Conservation (phyloP, 2,888 invertebrate species). For the Eugnorisma glareosa region DNA sequence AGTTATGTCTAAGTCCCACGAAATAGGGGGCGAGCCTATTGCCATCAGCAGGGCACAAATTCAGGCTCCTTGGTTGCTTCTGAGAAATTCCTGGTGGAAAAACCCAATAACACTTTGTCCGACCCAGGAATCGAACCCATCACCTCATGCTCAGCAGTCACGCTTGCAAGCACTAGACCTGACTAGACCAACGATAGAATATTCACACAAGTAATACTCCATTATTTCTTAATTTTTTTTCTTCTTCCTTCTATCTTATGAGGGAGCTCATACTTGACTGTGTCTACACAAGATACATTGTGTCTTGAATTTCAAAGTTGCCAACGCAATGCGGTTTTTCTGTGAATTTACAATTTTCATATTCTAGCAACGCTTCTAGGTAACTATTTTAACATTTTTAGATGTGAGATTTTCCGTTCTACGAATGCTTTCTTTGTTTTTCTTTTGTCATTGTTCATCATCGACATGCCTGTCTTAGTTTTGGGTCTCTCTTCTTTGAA, state of each 20-base stretch:
- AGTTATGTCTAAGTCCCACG: no score
- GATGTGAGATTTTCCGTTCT: not conserved
- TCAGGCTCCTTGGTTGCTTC: no score
- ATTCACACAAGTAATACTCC: no score
- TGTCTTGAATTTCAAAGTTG: slow-evolving; percentile 3
- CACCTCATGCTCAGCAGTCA: no score
- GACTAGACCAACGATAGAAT: no score
- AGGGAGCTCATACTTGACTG: not conserved
- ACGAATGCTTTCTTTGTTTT: no score
- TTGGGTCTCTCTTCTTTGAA: not conserved
- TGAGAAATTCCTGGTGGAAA: no score
- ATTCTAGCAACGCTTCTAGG: not conserved
- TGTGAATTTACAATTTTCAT: not conserved
- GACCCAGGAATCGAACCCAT: no score
- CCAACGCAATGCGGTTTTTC: not conserved
- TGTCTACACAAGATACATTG: not conserved
- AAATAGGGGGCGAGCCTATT: no score
- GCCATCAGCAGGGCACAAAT: no score
- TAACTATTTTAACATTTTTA: not conserved
- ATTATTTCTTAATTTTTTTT: no score
- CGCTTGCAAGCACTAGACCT: not conserved
- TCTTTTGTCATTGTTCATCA: not conserved
- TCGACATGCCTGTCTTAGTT: not conserved
- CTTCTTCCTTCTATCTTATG: not conserved
- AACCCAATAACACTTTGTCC: no score